Percentiles rank a stretch among this genome's conserved stretches.
Conservation (phyloP, 2,797 vertebrate species). For the Amazonetta brasiliensis region DNA sequence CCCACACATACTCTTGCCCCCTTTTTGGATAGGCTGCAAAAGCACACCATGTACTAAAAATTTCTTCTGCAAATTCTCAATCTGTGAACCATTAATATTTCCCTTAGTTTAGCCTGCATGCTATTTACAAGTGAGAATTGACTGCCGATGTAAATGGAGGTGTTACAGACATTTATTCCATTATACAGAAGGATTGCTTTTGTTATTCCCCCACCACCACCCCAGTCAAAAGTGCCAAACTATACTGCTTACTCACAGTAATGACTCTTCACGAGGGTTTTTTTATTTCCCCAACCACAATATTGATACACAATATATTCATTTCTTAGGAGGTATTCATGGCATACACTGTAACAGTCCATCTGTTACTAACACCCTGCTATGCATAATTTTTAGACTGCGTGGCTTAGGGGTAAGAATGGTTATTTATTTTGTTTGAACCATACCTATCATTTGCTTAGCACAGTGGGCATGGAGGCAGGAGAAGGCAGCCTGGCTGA, state of each 20-base stretch:
- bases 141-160: not conserved
- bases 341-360: not conserved
- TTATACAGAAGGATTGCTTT: not conserved
- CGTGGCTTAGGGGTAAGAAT: not conserved
- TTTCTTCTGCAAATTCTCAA: not conserved
- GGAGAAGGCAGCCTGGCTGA: not conserved
- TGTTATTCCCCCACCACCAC: not conserved
- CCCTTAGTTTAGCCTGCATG: not conserved
- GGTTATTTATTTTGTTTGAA: not conserved
- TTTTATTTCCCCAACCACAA: not conserved
- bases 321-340: not conserved
- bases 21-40: slow-evolving; percentile 5
- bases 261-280: not conserved
- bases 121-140: not conserved
- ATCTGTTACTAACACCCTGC: slow-evolving; percentile 1
- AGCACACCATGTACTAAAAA: not conserved
- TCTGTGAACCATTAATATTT: not conserved
- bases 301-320: not conserved
- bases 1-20: not conserved
- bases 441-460: not conserved
- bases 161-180: not conserved
- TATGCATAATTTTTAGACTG: not conserved
- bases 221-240: not conserved
- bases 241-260: not conserved
- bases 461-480: not conserved